These are phyloP conservation scores for Melanaphis sacchari DNA, from an alignment of 1,140 invertebrate genomes.

Conservation along the genomic window DNA sequence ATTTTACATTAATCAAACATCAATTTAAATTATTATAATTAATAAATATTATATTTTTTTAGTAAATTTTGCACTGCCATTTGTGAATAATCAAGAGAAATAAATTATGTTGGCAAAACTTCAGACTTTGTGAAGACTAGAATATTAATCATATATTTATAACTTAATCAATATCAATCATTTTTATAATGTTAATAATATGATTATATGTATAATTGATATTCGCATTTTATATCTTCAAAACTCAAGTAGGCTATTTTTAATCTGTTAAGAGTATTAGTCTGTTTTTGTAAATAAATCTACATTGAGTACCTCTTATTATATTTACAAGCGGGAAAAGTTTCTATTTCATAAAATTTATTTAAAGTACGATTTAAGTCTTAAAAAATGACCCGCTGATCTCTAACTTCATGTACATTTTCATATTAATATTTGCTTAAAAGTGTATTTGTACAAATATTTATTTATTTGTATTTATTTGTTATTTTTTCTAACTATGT, in stretches of 20 bases:
- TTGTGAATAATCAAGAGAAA: background rate
- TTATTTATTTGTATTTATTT: background rate
- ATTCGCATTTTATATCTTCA: background rate
- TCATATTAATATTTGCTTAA: background rate
- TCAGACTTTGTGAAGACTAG: background rate
- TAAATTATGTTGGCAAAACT: background rate
- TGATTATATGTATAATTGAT: background rate
- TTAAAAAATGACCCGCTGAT: background rate
- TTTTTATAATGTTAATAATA: background rate
- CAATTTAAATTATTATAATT: background rate
- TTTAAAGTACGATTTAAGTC: background rate
- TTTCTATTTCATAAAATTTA: background rate
- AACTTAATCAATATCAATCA: background rate
- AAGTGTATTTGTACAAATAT: background rate
- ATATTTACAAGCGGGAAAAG: background rate
- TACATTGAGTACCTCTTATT: background rate
- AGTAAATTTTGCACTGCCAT: slow-evolving; percentile 30
- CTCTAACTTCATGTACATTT: slow-evolving; percentile 1
- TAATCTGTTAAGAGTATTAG: background rate
- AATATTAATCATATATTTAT: background rate
- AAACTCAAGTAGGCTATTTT: slow-evolving; percentile 1
- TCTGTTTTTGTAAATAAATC: background rate
- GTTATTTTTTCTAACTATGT: background rate
- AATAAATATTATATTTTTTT: background rate
- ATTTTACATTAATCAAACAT: background rate